These are phyloP conservation scores for Trinorchestia longiramus DNA, from an alignment of 1,140 invertebrate genomes.

Conservation along the genomic window DNA sequence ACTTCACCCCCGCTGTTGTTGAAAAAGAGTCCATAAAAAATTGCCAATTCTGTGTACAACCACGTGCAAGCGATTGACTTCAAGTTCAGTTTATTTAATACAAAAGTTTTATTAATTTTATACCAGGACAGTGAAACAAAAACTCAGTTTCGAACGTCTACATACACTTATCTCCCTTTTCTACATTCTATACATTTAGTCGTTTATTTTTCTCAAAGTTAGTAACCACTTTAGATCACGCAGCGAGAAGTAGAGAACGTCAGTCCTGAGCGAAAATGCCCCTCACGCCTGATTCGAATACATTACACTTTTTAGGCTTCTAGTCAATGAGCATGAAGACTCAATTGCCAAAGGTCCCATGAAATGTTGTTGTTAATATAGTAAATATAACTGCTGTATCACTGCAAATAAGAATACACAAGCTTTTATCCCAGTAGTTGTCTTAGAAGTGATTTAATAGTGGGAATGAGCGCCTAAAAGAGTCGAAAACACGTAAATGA, in stretches of 20 bases:
- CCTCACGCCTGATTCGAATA: not conserved
- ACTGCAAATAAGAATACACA: not conserved
- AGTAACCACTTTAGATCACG: not conserved
- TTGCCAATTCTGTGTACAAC: not conserved
- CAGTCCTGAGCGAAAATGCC: not conserved
- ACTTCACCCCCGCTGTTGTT: not conserved
- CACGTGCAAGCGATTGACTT: not conserved
- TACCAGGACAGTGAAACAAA: not conserved
- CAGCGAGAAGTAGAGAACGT: not conserved
- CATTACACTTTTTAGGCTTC: not conserved
- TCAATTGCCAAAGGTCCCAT: not conserved
- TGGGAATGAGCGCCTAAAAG: not conserved
- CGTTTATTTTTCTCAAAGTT: not conserved
- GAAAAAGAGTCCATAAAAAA: not conserved
- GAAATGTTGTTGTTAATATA: not conserved
- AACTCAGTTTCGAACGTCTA: not conserved
- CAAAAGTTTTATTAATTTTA: not conserved
- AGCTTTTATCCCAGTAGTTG: not conserved
- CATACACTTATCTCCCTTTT: not conserved
- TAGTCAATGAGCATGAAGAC: not conserved
- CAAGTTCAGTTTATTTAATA: not conserved
- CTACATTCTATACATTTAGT: not conserved
- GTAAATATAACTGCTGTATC: not conserved
- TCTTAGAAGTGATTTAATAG: not conserved
- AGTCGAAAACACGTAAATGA: not conserved